Percentiles rank a stretch among this genome's conserved stretches.
Evolutionary conservation across 2,797 vertebrate species (phyloP).

Genomic region (Hylomyscus alleni): DNA sequence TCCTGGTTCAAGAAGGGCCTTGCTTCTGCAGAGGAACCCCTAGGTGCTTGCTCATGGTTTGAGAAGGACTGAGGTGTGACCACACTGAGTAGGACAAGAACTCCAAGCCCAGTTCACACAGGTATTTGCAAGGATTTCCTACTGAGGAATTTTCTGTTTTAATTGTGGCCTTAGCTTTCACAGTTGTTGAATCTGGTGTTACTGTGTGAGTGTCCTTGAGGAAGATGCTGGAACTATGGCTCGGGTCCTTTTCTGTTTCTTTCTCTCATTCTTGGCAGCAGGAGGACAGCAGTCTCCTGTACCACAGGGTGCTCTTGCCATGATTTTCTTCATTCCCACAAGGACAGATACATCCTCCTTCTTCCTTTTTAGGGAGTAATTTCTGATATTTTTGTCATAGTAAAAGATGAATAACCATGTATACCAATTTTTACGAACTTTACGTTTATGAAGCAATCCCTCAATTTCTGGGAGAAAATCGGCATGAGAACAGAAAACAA

Average conservation of each 20-base stretch:
- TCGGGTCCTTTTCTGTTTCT: neutral
- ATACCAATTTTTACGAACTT: neutral
- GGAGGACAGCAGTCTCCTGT: neutral
- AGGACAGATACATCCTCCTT: neutral
- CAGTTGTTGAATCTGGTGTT: neutral
- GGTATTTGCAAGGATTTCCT: neutral
- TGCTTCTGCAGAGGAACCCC: neutral
- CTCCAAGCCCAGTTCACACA: neutral
- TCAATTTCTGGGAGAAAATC: neutral
- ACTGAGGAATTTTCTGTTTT: neutral
- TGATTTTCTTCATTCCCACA: neutral
- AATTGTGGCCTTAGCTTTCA: conserved; percentile 38
- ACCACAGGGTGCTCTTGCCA: too few relatives aligned
- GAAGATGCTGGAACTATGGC: neutral
- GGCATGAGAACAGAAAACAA: neutral
- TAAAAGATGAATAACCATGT: neutral
- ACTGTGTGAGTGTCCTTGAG: neutral
- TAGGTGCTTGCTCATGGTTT: neutral
- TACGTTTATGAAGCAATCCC: conserved; percentile 8
- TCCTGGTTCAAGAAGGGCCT: neutral
- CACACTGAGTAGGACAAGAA: neutral
- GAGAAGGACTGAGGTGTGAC: neutral
- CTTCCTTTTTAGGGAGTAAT: neutral
- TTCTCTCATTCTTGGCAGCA: neutral
- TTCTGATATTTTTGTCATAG: neutral